These are phyloP conservation scores for Campoletis raptor DNA, from an alignment of 2,888 invertebrate genomes.

Conservation along the genomic window DNA sequence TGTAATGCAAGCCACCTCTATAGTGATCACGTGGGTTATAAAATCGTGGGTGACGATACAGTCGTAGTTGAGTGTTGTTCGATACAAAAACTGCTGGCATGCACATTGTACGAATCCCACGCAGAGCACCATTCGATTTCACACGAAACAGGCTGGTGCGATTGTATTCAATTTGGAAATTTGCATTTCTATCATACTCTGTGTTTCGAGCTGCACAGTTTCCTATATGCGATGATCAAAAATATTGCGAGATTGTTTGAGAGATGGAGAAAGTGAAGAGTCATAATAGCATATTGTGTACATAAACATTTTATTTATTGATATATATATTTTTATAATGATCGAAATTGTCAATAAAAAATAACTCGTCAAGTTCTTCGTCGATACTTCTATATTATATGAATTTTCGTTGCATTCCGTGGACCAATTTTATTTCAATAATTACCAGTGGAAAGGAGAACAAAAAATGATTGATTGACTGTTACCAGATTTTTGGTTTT, in stretches of 20 bases:
- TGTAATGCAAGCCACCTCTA: not conserved
- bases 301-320: not conserved
- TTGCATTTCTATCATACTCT: constrained; percentile 68
- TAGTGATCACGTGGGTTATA: not conserved
- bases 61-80: constrained; percentile 47
- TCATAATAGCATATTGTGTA: not conserved
- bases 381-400: too few species aligned
- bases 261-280: constrained; percentile 13
- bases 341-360: too few species aligned
- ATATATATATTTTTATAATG: not conserved
- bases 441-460: too few species aligned
- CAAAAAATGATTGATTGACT: too few species aligned
- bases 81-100: constrained; percentile 30
- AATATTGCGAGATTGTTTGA: constrained; percentile 49
- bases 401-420: not conserved
- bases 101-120: constrained; percentile 29
- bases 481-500: too few species aligned
- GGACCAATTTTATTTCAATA: too few species aligned
- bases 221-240: constrained; percentile 61
- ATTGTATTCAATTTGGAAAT: constrained; percentile 70
- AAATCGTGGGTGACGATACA: not conserved
- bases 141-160: constrained; percentile 57
- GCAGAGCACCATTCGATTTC: constrained; percentile 66
- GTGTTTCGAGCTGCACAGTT: constrained; percentile 59
- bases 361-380: too few species aligned